Conservation (phyloP, 2,113 vertebrate species). For the Sylvicapra grimmia region DNA sequence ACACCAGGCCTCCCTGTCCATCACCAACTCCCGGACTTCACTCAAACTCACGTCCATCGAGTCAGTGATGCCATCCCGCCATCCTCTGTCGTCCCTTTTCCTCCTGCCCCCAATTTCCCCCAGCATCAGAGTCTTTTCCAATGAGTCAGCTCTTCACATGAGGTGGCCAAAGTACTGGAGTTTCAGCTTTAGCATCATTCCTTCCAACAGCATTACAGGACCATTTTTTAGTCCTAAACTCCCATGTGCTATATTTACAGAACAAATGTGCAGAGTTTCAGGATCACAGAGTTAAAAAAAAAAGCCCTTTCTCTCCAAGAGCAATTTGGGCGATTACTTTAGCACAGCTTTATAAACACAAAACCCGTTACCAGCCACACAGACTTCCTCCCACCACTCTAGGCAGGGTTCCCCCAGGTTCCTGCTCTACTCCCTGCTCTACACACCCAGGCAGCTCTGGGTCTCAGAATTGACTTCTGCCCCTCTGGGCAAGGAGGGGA, state of each 20-base stretch:
- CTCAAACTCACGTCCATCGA: no score
- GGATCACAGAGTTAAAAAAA: background rate
- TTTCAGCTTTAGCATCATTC: no score
- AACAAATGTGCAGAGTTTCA: background rate
- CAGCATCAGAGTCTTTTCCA: no score
- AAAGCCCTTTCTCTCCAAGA: background rate
- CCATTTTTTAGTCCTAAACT: background rate
- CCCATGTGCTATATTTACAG: background rate
- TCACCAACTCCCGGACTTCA: no score
- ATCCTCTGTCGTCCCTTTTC: no score
- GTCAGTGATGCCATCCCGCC: no score
- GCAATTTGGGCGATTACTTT: background rate
- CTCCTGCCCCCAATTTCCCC: no score
- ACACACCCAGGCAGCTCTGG: background rate
- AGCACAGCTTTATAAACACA: conserved; percentile 19
- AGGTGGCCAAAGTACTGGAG: no score
- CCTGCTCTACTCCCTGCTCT: background rate
- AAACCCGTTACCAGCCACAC: background rate
- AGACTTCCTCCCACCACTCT: background rate
- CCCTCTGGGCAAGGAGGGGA: background rate
- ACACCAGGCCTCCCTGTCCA: no score
- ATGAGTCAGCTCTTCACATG: no score
- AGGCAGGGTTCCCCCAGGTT: background rate
- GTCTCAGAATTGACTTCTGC: background rate
- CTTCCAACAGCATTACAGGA: background rate